These are phyloP conservation scores for Trichomycterus rosablanca DNA, from an alignment of 2,113 vertebrate genomes.

Conservation along the genomic window DNA sequence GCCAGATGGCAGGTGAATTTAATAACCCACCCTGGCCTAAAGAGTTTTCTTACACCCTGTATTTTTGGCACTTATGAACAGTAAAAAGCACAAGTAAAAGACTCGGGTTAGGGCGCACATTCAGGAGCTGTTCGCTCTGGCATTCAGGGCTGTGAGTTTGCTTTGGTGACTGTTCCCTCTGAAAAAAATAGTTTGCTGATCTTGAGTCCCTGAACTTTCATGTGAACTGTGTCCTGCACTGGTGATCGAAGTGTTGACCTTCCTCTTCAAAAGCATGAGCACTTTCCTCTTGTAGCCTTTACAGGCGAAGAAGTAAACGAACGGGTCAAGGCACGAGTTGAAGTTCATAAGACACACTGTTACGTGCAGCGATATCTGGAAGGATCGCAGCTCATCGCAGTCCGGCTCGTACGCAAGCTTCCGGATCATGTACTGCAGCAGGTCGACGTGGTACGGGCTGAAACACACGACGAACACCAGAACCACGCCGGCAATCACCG, in stretches of 20 bases:
- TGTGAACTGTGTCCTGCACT: constrained; percentile 76
- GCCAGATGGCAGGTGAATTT: no score
- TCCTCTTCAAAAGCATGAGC: constrained; percentile 78
- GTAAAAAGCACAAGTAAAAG: no score
- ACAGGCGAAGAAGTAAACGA: constrained; percentile 96
- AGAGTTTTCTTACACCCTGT: no score
- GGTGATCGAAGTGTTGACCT: constrained; percentile 80
- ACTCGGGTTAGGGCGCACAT: no score
- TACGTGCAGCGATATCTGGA: constrained; percentile 88
- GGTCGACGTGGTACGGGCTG: constrained; percentile 84
- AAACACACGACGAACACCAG: constrained; percentile 87
- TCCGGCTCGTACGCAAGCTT: constrained; percentile 68
- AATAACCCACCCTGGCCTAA: no score
- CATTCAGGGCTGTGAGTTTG: neutral
- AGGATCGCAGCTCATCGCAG: constrained; percentile 71
- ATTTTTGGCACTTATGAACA: no score
- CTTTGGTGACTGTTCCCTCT: neutral
- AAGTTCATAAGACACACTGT: constrained; percentile 93
- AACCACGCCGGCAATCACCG: constrained; percentile 87
- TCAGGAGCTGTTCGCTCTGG: neutral
- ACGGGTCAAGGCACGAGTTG: constrained; percentile 90
- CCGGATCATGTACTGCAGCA: constrained; percentile 90
- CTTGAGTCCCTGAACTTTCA: constrained; percentile 65
- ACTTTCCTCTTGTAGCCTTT: constrained; percentile 93
- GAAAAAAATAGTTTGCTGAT: neutral